These are phyloP conservation scores for Reticulitermes lucifugus DNA, from an alignment of 2,888 invertebrate species.

Conservation along the genomic window DNA sequence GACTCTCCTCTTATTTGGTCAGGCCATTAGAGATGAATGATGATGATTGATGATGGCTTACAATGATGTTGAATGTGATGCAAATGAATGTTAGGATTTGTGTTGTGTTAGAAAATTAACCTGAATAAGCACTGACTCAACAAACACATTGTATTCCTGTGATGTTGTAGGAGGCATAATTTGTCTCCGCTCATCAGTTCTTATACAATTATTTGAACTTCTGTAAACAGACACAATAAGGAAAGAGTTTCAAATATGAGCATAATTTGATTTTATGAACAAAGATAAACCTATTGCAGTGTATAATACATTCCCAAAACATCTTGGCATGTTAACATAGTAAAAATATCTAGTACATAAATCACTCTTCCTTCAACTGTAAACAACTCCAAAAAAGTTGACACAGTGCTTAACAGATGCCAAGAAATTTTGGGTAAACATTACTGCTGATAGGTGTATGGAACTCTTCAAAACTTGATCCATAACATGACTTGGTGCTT, in stretches of 20 bases:
- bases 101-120: constrained; percentile 6
- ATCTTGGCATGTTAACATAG: constrained; percentile 9
- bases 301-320: constrained; percentile 2
- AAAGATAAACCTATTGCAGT: constrained; percentile 3
- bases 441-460: constrained; percentile 13
- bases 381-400: neutral
- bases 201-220: neutral
- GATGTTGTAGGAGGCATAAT: neutral
- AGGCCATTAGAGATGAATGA: constrained; percentile 2
- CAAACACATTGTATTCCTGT: neutral
- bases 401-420: neutral
- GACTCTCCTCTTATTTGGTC: constrained; percentile 34
- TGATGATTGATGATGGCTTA: constrained; percentile 17
- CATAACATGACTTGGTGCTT: neutral
- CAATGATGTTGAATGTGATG: neutral
- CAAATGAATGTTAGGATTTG: neutral
- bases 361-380: neutral
- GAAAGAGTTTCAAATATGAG: neutral
- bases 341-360: neutral
- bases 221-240: neutral
- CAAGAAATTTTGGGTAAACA: constrained; percentile 23
- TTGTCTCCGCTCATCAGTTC: no score
- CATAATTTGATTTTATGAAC: neutral
- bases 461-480: neutral
- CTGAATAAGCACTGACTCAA: neutral